Evolutionary conservation across 1,140 invertebrate genomes (phyloP), one percentile per base, ranked within the genome.

Genomic region (Zaprionus kolodkinae): DNA sequence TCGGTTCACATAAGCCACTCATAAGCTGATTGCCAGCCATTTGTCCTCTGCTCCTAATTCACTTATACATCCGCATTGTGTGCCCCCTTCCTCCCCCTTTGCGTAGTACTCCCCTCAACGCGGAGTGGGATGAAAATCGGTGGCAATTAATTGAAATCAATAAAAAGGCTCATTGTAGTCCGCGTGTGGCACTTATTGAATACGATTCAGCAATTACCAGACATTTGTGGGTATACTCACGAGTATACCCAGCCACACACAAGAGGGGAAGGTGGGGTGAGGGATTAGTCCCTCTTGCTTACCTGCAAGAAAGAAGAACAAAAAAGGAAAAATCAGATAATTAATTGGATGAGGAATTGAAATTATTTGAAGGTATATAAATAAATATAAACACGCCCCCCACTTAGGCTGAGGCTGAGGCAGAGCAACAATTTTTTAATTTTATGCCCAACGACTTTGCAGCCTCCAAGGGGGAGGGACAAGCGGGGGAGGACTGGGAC

Each of bases 101-200:
- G 0, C 27, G 6, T 4, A 3, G 27, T 6, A 30, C 30, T n/a
- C n/a, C 4, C n/a, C 12, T 43, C 40, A 6, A 15, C n/a, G n/a
- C n/a, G 6, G 40, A 15, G 40, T 55, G 48, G 21, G 35, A 15
- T 30, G 60, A 57, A 76, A 73, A 74, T 71, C 70, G 66, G 33
- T 57, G 72, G 77, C 84, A 75, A 87, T 88, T 87, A 88, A 87
- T 88, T 84, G 70, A 84, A 87, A 83, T 87, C 84, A 88, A 87
- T 83, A 87, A 77, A 72, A 72, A 60, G 67, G 33, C 57, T 57
- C 45, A 72, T 72, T 79, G 78, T 25, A 50, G 64, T 63, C 66
- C 63, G 48, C 64, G 43, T 55, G 71, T 76, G 52, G 25, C 54
- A 52, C 72, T 30, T 50, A 62, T 56, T 76, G 66, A 79, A 67